Base-by-base conservation (phyloP, 2,797 vertebrate genomes). In the Onychomys arenicola region DNA sequence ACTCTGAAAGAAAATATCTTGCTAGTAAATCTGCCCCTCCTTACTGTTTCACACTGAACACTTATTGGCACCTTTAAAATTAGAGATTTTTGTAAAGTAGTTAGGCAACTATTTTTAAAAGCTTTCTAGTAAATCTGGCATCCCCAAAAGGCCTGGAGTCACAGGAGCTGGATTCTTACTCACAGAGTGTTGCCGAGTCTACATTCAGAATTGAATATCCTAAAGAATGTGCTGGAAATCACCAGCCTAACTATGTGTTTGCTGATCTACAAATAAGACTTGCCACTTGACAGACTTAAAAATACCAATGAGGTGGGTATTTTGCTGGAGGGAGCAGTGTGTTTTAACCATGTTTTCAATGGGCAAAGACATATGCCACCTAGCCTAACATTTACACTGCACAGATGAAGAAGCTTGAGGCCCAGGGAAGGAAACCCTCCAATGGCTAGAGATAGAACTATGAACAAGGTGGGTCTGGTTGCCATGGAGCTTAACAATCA, bases 301-400 rank as follows among this genome's bases (percentile, higher is more conserved):
- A 97, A 32, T 43, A 80, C 86, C 14, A 82, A 87, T 37, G 89
- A 95, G 1, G 82, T 61, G 32, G 32, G 21, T 80, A n/a, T 82
- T 95, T 89, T 77, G 37, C 83, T 92, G 29, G 21, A 61, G 77
- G 29, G 21, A 61, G 77, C 67, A 78, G 13, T 40, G 59, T 8
- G 40, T 78, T 95, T 96, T 90, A 92, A 90, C 19, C 46, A 21
- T 37, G 2, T 21, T 92, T 78, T 87, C 65, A 89, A 73, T 23
- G 78, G 57, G 65, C 0, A 0, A 91, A 67, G 57, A 59, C 67
- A 43, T 1, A 11, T 13, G 4, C 89, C 27, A 34, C 34, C 27
- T 29, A 23, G 55, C 65, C 91, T 63, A 86, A 77, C 34, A n/a
- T 71, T 76, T 6, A 46, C 52, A 71, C 57, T 93, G 40, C 52